Evolutionary conservation across 1,140 invertebrate genomes (phyloP), one percentile per base, ranked within the genome.

Genomic region (Rhysida immarginata): DNA sequence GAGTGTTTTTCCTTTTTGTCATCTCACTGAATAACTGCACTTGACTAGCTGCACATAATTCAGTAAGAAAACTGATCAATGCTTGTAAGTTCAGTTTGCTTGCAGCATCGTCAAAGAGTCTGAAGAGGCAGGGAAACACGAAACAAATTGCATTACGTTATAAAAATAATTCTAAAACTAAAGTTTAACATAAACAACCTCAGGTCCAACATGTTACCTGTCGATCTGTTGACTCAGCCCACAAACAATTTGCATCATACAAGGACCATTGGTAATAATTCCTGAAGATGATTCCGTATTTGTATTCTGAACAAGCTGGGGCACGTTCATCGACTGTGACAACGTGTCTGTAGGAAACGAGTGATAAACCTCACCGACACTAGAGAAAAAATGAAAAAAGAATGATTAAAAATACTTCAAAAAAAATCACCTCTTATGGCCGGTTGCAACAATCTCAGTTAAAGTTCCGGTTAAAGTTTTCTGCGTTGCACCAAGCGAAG

Each of bases 221-320:
- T 94, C 89, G 0, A 88, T 85, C 63, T 85, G 83, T 58, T 90
- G 85, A 0, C 87, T 85, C 8, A 95, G 67, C 0, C 84, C 82
- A 68, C 88, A 92, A 41, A 91, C 79, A 1, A 91, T 85, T 66
- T 88, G 84, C 0, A 86, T 84, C 0, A 88, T 84, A 60, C 89
- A 83, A 14, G 85, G 78, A 21, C 84, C 80, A 11, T 81, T 81
- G 2, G 93, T 75, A 48, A 89, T 78, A 43, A 85, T 84, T 60
- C 80, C 79, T 51, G 76, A 74, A 55, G 75, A 72, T n/a, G 63
- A 71, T 58, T 80, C 77, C 1, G 75, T 75, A 35, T 77, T 77
- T 58, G 78, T 83, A 65, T 82, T 77, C 56, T 75, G 74, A 3
- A 83, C 79, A 24, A 84, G 74, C 58, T 82, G 79, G 13, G 76